phyloP scores from a whole-genome alignment of 2,113 vertebrate genomes.

The Fukomys damarensis region DNA sequence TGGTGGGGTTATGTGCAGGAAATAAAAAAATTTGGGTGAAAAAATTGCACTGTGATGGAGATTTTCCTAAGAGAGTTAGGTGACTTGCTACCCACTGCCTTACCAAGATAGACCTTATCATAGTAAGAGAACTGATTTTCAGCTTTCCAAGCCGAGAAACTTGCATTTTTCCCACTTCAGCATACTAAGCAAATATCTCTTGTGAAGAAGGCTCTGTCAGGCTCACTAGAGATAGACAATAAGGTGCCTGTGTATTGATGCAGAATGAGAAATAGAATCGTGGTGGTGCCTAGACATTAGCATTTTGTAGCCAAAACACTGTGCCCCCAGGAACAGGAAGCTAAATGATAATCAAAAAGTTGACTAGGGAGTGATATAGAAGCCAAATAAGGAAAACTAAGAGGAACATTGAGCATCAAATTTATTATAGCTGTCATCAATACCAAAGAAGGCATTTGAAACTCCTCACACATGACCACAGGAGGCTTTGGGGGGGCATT shows the following conservation, averaged over 20 bases:
- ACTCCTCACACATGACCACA: background rate
- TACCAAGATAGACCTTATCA: background rate
- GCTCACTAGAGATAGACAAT: background rate
- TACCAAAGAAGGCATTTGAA: background rate
- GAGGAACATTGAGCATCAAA: background rate
- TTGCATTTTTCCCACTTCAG: background rate
- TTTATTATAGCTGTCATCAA: background rate
- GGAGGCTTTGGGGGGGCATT: background rate
- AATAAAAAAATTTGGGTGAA: background rate
- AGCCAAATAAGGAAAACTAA: background rate
- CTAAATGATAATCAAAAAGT: background rate
- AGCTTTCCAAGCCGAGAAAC: slow-evolving; percentile 17
- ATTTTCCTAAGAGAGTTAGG: background rate
- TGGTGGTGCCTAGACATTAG: background rate
- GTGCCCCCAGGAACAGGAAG: background rate
- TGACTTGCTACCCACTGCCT: background rate
- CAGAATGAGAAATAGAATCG: background rate
- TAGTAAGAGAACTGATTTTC: background rate
- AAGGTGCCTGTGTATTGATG: background rate
- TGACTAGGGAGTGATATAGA: background rate
- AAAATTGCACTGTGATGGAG: background rate
- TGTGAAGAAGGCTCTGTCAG: background rate
- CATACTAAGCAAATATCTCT: background rate
- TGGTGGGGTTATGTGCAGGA: background rate
- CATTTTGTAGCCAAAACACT: background rate